Percentiles rank a stretch among this genome's conserved stretches.
These are phyloP conservation scores for Agrotis puta DNA, from an alignment of 2,888 invertebrate species.

Conservation along the genomic window DNA sequence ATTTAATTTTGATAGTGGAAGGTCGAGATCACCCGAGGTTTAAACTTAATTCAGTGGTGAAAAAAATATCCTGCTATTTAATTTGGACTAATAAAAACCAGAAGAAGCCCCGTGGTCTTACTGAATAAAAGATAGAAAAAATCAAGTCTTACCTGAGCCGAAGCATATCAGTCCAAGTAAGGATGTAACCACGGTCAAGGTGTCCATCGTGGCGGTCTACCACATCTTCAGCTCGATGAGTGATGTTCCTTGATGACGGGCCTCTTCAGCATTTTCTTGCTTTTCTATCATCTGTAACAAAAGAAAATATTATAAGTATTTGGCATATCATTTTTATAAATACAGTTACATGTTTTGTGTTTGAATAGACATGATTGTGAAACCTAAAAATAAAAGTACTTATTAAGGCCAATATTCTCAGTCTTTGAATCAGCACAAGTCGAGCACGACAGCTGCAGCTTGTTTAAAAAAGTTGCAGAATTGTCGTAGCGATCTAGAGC, in stretches of 20 bases:
- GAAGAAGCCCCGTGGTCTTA: no score
- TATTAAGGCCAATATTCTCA: no score
- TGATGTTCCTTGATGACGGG: conserved; percentile 57
- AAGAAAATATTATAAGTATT: background rate
- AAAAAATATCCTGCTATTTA: no score
- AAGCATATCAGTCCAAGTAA: conserved; percentile 84
- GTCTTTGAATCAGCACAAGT: no score
- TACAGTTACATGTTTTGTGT: background rate
- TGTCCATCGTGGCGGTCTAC: conserved; percentile 81
- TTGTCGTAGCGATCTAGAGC: no score
- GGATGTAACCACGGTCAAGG: conserved; percentile 79
- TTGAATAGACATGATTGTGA: background rate
- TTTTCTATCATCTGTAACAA: conserved; percentile 79
- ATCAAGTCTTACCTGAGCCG: conserved; percentile 73
- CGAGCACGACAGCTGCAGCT: no score
- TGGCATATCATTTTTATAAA: background rate
- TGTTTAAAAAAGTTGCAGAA: no score
- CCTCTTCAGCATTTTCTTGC: conserved; percentile 72
- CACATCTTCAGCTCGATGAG: conserved; percentile 76
- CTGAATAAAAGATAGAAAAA: no score
- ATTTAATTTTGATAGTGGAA: no score
- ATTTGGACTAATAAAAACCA: no score
- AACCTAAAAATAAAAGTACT: background rate
- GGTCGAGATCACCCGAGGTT: no score
- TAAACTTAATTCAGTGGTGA: no score